phyloP scores from a whole-genome alignment of 2,113 vertebrate genomes.

The Spheniscus mendiculus region DNA sequence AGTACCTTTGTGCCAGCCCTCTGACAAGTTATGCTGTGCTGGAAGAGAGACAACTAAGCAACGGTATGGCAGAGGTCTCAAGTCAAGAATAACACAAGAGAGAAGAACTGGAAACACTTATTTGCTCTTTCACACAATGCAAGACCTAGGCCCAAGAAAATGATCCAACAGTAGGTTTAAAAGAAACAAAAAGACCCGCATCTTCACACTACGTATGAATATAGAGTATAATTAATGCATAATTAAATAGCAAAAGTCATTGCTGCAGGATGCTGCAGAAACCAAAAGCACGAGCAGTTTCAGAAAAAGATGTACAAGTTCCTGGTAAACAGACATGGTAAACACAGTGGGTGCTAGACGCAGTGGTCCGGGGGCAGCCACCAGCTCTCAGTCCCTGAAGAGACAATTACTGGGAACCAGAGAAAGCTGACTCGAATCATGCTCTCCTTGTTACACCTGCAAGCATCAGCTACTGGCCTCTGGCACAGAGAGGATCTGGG shows the following conservation, averaged over 20 bases:
- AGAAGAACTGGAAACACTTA: neutral
- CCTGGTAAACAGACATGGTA: neutral
- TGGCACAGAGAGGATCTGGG: neutral
- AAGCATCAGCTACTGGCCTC: neutral
- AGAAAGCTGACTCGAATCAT: neutral
- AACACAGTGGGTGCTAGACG: neutral
- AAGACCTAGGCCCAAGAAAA: neutral
- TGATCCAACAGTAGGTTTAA: neutral
- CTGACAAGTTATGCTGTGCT: neutral
- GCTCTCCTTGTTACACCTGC: neutral
- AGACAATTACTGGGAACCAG: neutral
- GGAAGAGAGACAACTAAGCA: neutral
- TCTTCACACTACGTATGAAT: neutral
- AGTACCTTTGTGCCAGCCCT: neutral
- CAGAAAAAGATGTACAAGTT: neutral
- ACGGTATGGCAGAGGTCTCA: neutral
- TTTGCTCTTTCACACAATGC: neutral
- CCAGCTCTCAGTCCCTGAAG: neutral
- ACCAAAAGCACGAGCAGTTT: neutral
- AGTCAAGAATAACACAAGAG: neutral
- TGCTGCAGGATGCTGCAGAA: neutral
- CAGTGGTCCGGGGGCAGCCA: neutral
- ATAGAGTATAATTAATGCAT: slow-evolving; percentile 6
- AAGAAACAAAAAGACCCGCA: neutral
- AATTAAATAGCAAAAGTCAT: neutral